Base-by-base conservation (phyloP, 2,113 vertebrate genomes). In the Kobus ellipsiprymnus region DNA sequence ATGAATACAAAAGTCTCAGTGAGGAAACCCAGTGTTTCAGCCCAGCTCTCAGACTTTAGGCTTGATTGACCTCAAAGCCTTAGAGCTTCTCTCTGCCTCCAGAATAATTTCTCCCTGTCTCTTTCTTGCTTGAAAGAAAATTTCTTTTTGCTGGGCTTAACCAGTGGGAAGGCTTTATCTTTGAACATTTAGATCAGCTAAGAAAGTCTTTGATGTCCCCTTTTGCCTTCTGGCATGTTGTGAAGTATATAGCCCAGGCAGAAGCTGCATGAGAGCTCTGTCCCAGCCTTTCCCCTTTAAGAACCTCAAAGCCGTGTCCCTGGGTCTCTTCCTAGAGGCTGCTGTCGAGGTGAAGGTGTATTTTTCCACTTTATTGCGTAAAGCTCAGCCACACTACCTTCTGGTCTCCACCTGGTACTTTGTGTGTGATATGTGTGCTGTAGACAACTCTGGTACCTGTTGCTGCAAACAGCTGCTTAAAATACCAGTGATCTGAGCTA, bases 311-410 rank as follows among this genome's bases (percentile, higher is more conserved):
- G 5, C n/a, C 19, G 44, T 85, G 16, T 77, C 33, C 33, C 7
- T 21, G 25, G 23, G 3, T 92, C 17, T 85, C 27, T 60, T 64
- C 27, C 54, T 89, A 11, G 29, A 81, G 57, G 13, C 62, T 33
- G 13, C 44, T 16, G 1, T 12, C 1, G 11, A 80, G 12, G 48
- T 81, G 33, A 77, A 46, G 84, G 67, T 83, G 36, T 88, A 48
- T 44, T 96, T 97, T 98, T 97, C 82, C 78, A 94, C n/a, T 36
- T 83, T 13, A 62, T 7, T 77, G 82, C 29, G 6, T 40, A 50
- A 78, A 91, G 48, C 29, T 13, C 21, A 29, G 23, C 19, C 27
- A 11, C 14, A 29, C 57, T 11, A 12, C 57, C 15, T 74, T 85
- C 90, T n/a, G 17, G 54, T 84, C 36, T 80, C 40, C 40, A 23